Conservation (phyloP, 2,888 invertebrate species). For the Rapana venosa region DNA sequence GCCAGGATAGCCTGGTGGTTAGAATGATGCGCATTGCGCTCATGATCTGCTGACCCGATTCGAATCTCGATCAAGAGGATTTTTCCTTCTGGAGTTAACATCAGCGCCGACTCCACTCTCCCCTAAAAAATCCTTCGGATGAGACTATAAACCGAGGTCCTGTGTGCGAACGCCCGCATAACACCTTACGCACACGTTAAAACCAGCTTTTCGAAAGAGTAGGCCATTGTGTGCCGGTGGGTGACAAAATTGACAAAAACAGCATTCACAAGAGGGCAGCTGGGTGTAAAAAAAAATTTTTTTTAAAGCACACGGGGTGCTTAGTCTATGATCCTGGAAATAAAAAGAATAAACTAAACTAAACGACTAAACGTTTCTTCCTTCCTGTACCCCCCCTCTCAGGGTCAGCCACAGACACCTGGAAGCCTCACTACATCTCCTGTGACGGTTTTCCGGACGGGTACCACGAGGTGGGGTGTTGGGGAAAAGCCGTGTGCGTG, state of each 20-base stretch:
- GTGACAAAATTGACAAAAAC: background rate
- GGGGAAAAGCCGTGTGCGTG: slow-evolving; percentile 40
- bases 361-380: background rate
- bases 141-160: too few species aligned
- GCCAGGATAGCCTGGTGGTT: too few species aligned
- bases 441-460: slow-evolving; percentile 42
- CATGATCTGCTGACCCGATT: too few species aligned
- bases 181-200: too few species aligned
- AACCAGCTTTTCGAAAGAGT: too few species aligned
- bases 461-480: slow-evolving; percentile 41
- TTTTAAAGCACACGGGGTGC: background rate
- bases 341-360: background rate
- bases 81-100: too few species aligned
- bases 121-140: too few species aligned
- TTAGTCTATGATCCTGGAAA: background rate
- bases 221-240: background rate
- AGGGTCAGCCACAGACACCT: background rate
- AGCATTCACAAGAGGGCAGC: background rate
- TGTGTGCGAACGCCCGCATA: too few species aligned
- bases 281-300: background rate
- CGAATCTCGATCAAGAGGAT: too few species aligned
- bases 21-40: too few species aligned
- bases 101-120: too few species aligned
- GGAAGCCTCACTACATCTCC: slow-evolving; percentile 37
- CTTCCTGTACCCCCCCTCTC: background rate